Evolutionary conservation across 1,140 invertebrate species (phyloP), one percentile per base, ranked within the genome.

Genomic region (Chymomyza costata): DNA sequence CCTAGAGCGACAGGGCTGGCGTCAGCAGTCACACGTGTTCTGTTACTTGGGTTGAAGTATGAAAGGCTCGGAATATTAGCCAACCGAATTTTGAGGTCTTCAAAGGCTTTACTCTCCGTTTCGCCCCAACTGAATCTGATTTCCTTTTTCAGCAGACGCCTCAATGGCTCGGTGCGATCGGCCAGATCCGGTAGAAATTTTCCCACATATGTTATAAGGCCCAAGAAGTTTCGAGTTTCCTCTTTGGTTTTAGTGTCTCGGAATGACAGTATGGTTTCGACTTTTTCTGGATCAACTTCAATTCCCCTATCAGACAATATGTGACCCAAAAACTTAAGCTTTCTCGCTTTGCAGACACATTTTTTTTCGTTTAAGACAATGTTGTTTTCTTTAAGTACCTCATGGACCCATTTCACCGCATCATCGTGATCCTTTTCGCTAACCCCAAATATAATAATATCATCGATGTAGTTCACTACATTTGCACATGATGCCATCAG

Each of bases 161-260:
- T 19, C 13, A 62, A 35, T n/a, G 59, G 47, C 14, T 59, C 54
- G 18, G 54, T 67, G 1, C 21, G 10, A 35, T 63, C 18, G 21
- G 44, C 34, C 28, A 62, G 14, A 7, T 57, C 61, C 6, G 84
- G 65, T 35, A 86, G 78, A 45, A 76, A 86, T 46, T 69, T 67
- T 14, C 56, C 65, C n/a, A 73, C 63, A 30, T 67, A 84, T 39
- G 70, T 83, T 0, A 85, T 51, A 16, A 85, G 34, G 1, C 84
- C 84, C 34, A 85, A 32, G 45, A 85, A 86, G 32, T 80, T 80
- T 11, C 68, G 34, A 0, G 80, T 40, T 59, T 85, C 76, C 49
- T 83, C 71, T 15, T 64, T 57, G 13, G 31, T 59, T 15, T 43
- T 47, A 8, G 61, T 45, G 11, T 41, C 38, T 37, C 65, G 21